Evolutionary conservation across 1,140 invertebrate species (phyloP), one percentile per base, ranked within the genome.

Genomic region (Pseudomyrmex sp.): DNA sequence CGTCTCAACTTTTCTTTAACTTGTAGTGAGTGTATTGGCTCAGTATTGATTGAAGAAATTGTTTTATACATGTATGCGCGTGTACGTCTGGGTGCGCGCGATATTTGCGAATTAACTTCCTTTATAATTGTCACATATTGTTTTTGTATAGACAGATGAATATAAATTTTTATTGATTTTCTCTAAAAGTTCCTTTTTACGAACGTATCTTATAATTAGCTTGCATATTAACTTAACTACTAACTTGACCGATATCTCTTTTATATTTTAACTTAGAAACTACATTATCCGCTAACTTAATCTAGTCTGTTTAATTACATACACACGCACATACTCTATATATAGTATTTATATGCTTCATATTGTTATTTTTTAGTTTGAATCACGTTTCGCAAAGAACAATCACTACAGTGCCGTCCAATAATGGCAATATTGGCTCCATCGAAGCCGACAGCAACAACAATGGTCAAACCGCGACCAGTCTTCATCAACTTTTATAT

Each of bases 401-500:
- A 74, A 83, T 91, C 18, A 91, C 87, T 84, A 80, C 66, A 26
- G 73, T 74, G 7, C 79, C 87, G 76, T 44, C 88, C 5, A 91
- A 85, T 50, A 91, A 91, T 82, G 90, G 86, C 58, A 92, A 89
- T 66, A 70, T 89, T 26, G 83, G 84, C 50, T 68, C 91, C 56
- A 87, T 89, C 9, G 91, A 93, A 46, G 79, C 92, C 9, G 94
- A 94, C 48, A 93, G 91, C 75, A 93, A 91, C 73, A 93, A 92
- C 50, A 91, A 90, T 63, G 90, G 88, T 0, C 89, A 92, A 62
- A 90, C 90, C 7, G 77, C 91, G 1, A 56, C 90, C 9, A 93
- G 90, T 84, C 89, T 94, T 62, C 93, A 94, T 76, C 93, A 94
- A 70, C 84, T 94, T 15, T 87, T 94, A 26, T 94, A 93, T 59